Conservation (phyloP, 2,888 invertebrate species). For the Choreutis nemorana region DNA sequence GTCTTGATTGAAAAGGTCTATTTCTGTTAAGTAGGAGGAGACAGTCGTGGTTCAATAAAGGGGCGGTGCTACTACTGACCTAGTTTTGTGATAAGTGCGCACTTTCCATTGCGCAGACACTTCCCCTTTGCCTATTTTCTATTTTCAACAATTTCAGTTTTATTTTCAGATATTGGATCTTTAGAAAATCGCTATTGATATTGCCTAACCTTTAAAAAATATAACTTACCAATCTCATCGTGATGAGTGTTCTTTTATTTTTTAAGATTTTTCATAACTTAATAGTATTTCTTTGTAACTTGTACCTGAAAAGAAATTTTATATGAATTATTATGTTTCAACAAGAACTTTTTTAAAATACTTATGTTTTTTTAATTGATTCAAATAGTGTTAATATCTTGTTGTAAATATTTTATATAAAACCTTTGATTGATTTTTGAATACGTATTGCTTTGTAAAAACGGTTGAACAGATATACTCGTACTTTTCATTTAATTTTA, state of each 20-base stretch:
- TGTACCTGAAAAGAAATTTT: slow-evolving; percentile 36
- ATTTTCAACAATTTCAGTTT: slow-evolving; percentile 15
- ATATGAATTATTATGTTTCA: slow-evolving; percentile 1
- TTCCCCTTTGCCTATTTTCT: slow-evolving; percentile 49
- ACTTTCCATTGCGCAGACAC: slow-evolving; percentile 57
- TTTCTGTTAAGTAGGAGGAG: slow-evolving; percentile 29
- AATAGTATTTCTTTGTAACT: slow-evolving; percentile 18
- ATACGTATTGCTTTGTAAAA: too few relatives aligned
- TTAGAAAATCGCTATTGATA: too few relatives aligned
- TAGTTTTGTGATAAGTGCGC: slow-evolving; percentile 60
- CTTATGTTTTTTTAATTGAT: too few relatives aligned
- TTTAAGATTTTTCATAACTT: slow-evolving; percentile 26
- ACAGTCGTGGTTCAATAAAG: slow-evolving; percentile 54
- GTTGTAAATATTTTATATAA: too few relatives aligned
- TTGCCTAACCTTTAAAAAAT: not conserved
- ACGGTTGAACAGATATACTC: too few relatives aligned
- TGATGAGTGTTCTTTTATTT: slow-evolving; percentile 21
- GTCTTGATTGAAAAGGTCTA: slow-evolving; percentile 32
- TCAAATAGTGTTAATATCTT: too few relatives aligned
- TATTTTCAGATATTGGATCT: slow-evolving; percentile 1
- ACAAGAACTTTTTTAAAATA: slow-evolving; percentile 4
- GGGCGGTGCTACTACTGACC: slow-evolving; percentile 65
- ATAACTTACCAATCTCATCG: slow-evolving; percentile 55
- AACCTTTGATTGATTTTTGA: too few relatives aligned
- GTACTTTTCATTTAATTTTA: too few relatives aligned